Conservation (phyloP, 2,888 invertebrate species). For the Craniophora ligustri region DNA sequence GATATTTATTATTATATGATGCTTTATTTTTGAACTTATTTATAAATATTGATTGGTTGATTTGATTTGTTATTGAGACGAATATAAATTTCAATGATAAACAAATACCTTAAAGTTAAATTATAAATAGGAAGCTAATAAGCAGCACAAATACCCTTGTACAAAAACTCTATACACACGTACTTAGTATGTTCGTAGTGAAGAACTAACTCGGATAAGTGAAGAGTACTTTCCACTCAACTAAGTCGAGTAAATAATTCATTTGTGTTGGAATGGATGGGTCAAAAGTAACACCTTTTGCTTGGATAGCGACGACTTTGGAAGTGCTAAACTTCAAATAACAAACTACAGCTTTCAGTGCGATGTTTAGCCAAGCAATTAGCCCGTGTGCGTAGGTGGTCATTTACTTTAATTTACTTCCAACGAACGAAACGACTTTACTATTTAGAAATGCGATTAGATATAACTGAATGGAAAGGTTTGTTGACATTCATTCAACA, state of each 20-base stretch:
- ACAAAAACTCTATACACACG: conserved; percentile 10
- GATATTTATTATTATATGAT: no score
- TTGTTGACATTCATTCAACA: conserved; percentile 26
- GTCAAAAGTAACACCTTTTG: conserved; percentile 58
- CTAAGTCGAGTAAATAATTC: conserved; percentile 44
- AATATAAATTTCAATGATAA: background rate
- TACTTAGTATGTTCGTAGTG: conserved; percentile 9
- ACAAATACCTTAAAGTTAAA: no score
- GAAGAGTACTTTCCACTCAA: conserved; percentile 28
- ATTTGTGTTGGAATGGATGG: conserved; percentile 42
- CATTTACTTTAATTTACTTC: conserved; percentile 64
- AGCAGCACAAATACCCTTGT: background rate
- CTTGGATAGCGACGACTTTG: conserved; percentile 55
- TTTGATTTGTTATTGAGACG: no score
- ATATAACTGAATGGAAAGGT: conserved; percentile 40
- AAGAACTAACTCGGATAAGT: conserved; percentile 25
- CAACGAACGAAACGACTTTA: conserved; percentile 39
- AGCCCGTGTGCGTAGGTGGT: conserved; percentile 63
- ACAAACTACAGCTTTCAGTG: conserved; percentile 64
- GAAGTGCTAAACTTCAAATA: conserved; percentile 63
- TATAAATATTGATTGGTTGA: no score
- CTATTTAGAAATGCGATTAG: conserved; percentile 53
- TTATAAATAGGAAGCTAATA: background rate
- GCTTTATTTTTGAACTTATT: no score
- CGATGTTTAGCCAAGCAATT: conserved; percentile 70